Conservation (phyloP, 2,113 vertebrate genomes). For the Sorex fumeus region DNA sequence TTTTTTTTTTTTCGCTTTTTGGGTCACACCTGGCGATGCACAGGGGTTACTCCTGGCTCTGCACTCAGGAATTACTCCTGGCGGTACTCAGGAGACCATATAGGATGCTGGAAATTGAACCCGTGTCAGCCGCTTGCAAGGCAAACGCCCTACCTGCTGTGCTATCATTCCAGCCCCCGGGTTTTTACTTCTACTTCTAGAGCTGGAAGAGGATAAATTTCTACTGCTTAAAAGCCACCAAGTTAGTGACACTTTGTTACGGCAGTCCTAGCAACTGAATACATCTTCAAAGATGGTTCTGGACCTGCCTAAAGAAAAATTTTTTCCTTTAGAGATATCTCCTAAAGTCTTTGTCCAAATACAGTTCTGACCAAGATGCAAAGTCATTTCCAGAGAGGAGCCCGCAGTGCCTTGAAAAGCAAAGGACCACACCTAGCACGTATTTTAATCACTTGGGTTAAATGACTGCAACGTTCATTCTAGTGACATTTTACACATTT, state of each 20-base stretch:
- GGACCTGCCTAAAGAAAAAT: neutral
- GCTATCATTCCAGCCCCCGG: too few relatives aligned
- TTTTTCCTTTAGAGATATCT: neutral
- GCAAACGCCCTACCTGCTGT: neutral
- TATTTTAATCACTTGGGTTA: neutral
- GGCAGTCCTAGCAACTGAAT: slow-evolving; percentile 17
- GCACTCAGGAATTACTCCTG: too few relatives aligned
- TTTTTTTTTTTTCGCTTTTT: too few relatives aligned
- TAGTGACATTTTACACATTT: slow-evolving; percentile 44
- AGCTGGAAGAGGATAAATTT: slow-evolving; percentile 14
- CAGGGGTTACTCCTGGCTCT: too few relatives aligned
- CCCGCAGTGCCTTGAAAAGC: neutral
- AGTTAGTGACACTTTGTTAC: slow-evolving; percentile 1
- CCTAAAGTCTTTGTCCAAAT: slow-evolving; percentile 20
- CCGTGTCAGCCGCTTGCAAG: too few relatives aligned
- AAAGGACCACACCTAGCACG: neutral
- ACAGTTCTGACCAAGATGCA: neutral
- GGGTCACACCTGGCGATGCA: too few relatives aligned
- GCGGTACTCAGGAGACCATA: too few relatives aligned
- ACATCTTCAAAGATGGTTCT: slow-evolving; percentile 5
- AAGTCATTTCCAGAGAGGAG: slow-evolving; percentile 6
- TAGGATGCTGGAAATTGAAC: too few relatives aligned
- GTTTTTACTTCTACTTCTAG: neutral
- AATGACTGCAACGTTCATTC: neutral
- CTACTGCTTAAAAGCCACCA: slow-evolving; percentile 13